Evolutionary conservation across 2,113 vertebrate genomes (phyloP).

Genomic region (Psophia crepitans): DNA sequence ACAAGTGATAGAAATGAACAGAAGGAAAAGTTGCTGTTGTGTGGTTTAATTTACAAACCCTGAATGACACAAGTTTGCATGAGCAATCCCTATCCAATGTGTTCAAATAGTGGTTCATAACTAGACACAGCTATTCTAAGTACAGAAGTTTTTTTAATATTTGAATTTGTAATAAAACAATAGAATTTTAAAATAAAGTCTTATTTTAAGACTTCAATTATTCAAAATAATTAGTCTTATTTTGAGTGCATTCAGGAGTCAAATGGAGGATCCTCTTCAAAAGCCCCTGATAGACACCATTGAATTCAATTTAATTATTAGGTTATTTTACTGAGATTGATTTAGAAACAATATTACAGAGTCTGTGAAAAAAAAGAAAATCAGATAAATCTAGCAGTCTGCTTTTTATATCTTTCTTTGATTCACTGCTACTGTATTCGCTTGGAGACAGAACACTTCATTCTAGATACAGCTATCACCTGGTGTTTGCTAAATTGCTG

Average conservation of each 20-base stretch:
- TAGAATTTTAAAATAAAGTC: background rate
- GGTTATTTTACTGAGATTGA: background rate
- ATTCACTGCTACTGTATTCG: background rate
- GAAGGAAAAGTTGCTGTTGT: background rate
- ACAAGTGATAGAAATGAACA: background rate
- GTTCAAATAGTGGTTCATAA: background rate
- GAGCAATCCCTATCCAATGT: background rate
- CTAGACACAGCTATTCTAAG: background rate
- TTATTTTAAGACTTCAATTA: too few relatives aligned
- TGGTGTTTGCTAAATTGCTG: slow-evolving; percentile 83
- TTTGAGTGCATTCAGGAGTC: background rate
- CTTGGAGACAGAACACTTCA: slow-evolving; percentile 62
- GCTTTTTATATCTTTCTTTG: background rate
- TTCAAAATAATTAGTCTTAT: too few relatives aligned
- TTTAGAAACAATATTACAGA: slow-evolving; percentile 12
- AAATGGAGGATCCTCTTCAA: background rate
- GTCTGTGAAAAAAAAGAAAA: background rate
- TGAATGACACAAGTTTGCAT: background rate
- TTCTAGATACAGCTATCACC: slow-evolving; percentile 80
- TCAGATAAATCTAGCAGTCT: background rate
- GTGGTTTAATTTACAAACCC: background rate
- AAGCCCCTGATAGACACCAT: background rate
- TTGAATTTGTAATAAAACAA: background rate
- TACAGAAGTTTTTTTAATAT: background rate
- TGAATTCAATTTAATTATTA: background rate